Evolutionary conservation across 2,888 invertebrate genomes (phyloP).

Genomic region (Meganola albula): DNA sequence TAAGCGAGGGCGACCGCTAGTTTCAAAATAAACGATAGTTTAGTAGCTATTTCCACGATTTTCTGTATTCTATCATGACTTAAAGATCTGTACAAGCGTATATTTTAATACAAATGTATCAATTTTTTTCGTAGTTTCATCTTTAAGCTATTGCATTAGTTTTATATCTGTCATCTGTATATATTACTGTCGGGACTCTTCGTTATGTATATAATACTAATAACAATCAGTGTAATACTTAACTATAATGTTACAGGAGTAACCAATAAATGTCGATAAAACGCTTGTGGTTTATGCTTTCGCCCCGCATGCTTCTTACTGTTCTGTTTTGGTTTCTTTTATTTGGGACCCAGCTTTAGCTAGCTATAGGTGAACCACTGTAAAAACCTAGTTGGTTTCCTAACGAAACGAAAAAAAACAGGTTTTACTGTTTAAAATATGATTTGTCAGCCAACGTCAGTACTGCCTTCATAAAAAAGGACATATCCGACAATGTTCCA

Average conservation of each 20-base stretch:
- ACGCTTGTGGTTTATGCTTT: slow-evolving; percentile 72
- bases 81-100: slow-evolving; percentile 29
- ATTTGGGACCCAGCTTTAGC: slow-evolving; percentile 60
- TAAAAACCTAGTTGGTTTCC: too few species aligned
- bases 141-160: too few species aligned
- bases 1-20: too few species aligned
- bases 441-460: too few species aligned
- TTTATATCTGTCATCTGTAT: slow-evolving; percentile 36
- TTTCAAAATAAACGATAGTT: too few species aligned
- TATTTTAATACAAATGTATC: slow-evolving; percentile 22
- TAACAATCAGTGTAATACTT: slow-evolving; percentile 53
- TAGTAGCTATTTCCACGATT: slow-evolving; percentile 20
- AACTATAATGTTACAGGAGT: slow-evolving; percentile 56
- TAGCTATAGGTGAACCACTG: too few species aligned
- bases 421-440: too few species aligned
- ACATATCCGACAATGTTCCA: too few species aligned
- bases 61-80: slow-evolving; percentile 13
- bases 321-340: slow-evolving; percentile 40
- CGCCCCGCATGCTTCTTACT: slow-evolving; percentile 69
- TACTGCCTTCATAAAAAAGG: too few species aligned
- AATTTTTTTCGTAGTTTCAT: too few species aligned
- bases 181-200: slow-evolving; percentile 27
- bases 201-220: slow-evolving; percentile 44
- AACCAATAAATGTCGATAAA: slow-evolving; percentile 72
- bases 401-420: too few species aligned